Percentiles rank a stretch among this genome's conserved stretches.
phyloP scores from a whole-genome alignment of 2,113 vertebrate genomes.

The Philantomba maxwellii region DNA sequence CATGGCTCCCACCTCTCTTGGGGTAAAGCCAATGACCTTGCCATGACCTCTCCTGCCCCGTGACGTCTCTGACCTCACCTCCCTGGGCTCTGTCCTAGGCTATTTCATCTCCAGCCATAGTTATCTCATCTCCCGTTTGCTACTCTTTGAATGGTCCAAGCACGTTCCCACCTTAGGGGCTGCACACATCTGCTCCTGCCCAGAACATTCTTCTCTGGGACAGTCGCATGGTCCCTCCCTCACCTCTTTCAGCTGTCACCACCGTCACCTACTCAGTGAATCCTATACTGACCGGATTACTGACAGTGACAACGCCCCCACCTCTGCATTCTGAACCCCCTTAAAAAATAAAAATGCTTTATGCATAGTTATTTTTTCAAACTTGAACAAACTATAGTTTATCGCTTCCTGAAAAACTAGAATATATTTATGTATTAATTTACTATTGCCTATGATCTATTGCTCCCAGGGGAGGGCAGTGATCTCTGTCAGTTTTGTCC shows the following conservation, averaged over 20 bases:
- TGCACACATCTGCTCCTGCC: background rate
- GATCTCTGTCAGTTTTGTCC: background rate
- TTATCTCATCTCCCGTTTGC: background rate
- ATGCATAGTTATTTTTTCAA: background rate
- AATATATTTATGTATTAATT: background rate
- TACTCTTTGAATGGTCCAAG: background rate
- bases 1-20: background rate
- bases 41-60: background rate
- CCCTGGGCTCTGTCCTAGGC: background rate
- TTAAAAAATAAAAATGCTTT: background rate
- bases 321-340: background rate
- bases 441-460: background rate
- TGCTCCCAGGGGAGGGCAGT: background rate
- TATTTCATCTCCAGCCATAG: background rate
- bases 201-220: background rate
- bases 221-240: too few species aligned
- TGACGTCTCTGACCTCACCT: background rate
- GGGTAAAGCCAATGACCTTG: background rate
- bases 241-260: background rate
- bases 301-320: background rate
- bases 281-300: background rate
- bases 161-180: background rate
- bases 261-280: background rate
- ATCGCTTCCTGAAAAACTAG: background rate
- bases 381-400: background rate